Conservation (phyloP, 2,888 invertebrate genomes). For the Drosophila barbarae region DNA sequence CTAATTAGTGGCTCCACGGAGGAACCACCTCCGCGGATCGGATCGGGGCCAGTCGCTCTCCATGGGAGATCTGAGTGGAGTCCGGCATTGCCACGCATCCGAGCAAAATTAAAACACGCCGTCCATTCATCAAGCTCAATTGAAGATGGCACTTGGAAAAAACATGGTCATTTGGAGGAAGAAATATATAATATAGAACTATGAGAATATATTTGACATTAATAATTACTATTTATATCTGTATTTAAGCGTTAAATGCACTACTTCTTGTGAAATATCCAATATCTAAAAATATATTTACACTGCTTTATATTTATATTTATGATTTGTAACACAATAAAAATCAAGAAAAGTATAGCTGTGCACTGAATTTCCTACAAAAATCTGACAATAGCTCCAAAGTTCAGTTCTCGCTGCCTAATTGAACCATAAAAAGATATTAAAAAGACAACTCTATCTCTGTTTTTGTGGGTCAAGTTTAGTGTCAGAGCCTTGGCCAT, state of each 20-base stretch:
- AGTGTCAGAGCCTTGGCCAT: slow-evolving; percentile 38
- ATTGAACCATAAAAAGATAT: slow-evolving; percentile 9
- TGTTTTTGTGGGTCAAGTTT: slow-evolving; percentile 48
- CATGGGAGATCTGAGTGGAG: slow-evolving; percentile 14
- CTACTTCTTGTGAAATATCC: background rate
- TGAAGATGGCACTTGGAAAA: slow-evolving; percentile 25
- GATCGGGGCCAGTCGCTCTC: slow-evolving; percentile 8
- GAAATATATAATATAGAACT: background rate
- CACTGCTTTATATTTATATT: no score
- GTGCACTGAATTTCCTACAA: background rate
- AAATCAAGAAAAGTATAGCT: background rate
- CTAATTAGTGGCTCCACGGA: slow-evolving; percentile 33
- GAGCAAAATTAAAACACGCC: slow-evolving; percentile 58
- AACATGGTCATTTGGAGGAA: background rate
- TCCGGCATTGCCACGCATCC: slow-evolving; percentile 54
- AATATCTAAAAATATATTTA: background rate
- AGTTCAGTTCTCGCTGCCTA: slow-evolving; percentile 1
- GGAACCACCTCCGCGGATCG: slow-evolving; percentile 16
- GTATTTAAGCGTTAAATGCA: background rate
- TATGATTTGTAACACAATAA: no score
- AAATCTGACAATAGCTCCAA: background rate
- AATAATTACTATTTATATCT: background rate
- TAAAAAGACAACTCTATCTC: slow-evolving; percentile 12
- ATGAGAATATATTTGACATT: background rate
- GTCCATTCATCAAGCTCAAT: slow-evolving; percentile 68